Base-by-base conservation (phyloP, 2,113 vertebrate genomes). In the Poecile atricapillus region DNA sequence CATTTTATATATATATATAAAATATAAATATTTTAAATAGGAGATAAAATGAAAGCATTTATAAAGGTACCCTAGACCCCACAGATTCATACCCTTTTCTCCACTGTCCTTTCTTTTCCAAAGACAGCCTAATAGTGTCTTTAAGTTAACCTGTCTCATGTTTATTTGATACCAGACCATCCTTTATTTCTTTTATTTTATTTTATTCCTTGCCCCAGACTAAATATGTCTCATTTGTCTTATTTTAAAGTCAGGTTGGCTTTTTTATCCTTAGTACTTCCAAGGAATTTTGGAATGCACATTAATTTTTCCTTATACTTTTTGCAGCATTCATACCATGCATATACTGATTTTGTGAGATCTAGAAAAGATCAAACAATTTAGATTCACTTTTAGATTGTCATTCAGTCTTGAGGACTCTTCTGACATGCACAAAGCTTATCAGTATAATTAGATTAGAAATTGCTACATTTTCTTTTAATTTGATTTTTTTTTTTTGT, bases 131-230 rank as follows among this genome's bases (percentile, higher is more conserved):
- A 75, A 73, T 63, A 79, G n/a, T 41, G 95, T 75, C 47, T 84
- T 92, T 77, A 92, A 74, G 33, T 74, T 37, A 33, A 47, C 30
- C 27, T 71, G n/a, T 70, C 6, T 13, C 30, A 30, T 90, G 59
- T 92, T 95, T 95, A 85, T 90, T 93, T 0, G 2, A 33, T 70
- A 74, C 37, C 69, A 73, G 79, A 85, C 43, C 8, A 65, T 79
- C 46, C 31, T 88, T 94, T 91, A 70, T 94, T 85, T 96, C 41
- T 59, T 93, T 44, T 89, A 52, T 47, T 93, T 44, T 89, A 52
- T 47, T 62, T 25, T 79, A 15, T 89, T 93, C 60, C 31, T 91
- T 93, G 25, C 23, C 59, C 31, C 35, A 44, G 50, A 91, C 68
- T 92, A 94, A 68, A 35, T 53, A 43, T 53, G 27, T 89, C 79